Conservation (phyloP, 1,140 invertebrate genomes). For the Ceratosolen solmsi region DNA sequence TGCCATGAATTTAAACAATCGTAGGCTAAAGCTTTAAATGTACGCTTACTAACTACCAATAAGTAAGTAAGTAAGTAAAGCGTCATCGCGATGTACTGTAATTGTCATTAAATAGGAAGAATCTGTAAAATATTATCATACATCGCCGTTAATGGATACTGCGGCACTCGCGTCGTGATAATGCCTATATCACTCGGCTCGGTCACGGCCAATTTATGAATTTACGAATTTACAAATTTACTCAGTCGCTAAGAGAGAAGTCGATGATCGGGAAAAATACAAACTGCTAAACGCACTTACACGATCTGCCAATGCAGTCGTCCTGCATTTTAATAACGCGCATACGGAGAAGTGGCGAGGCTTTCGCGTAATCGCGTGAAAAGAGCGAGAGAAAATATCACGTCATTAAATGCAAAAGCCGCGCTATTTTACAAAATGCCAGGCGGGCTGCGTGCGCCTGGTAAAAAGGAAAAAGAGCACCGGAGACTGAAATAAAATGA, state of each 20-base stretch:
- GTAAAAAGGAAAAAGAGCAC: background rate
- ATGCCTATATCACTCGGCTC: too few relatives aligned
- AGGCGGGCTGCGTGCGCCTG: background rate
- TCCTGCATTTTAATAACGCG: background rate
- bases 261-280: background rate
- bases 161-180: too few relatives aligned
- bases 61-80: too few relatives aligned
- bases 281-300: background rate
- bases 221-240: too few relatives aligned
- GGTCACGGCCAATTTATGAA: too few relatives aligned
- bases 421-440: conserved; percentile 3
- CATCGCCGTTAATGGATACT: too few relatives aligned
- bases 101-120: too few relatives aligned
- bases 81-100: too few relatives aligned
- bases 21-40: too few relatives aligned
- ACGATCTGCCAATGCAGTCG: background rate
- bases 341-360: background rate
- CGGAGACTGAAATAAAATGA: conserved; percentile 25
- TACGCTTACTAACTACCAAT: too few relatives aligned
- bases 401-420: conserved; percentile 31
- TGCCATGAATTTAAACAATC: too few relatives aligned
- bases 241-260: background rate
- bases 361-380: background rate
- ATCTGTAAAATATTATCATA: too few relatives aligned
- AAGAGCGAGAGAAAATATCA: conserved; percentile 16